A percentile compares a stretch with the other conserved stretches of the same genome.
phyloP scores from a whole-genome alignment of 2,888 invertebrate species.

The Trichopria drosophilae region DNA sequence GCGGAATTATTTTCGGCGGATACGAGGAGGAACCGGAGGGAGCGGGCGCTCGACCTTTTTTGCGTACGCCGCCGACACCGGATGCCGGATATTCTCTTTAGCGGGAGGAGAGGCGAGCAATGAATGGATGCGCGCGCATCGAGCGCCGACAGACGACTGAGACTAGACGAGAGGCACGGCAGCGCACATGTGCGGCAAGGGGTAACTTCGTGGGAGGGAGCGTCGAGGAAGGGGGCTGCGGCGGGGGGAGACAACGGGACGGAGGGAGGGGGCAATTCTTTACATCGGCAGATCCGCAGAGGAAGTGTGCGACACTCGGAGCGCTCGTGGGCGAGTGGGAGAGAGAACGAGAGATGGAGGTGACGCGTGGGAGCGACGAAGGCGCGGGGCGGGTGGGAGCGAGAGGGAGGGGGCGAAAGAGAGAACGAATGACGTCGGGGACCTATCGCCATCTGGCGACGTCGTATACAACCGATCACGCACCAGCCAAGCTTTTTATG shows the following conservation, averaged over 20 bases:
- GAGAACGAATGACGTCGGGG: slow-evolving; percentile 30
- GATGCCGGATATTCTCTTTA: too few species aligned
- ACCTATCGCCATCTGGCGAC: slow-evolving; percentile 54
- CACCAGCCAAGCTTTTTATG: slow-evolving; percentile 57
- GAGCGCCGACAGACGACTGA: slow-evolving; percentile 50
- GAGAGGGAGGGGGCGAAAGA: slow-evolving; percentile 12
- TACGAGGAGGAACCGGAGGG: too few species aligned
- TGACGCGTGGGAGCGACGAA: slow-evolving; percentile 6
- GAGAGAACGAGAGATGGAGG: slow-evolving; percentile 11
- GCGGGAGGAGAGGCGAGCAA: too few species aligned
- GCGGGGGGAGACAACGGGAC: slow-evolving; percentile 18
- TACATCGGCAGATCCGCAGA: too few species aligned
- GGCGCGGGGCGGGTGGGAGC: slow-evolving; percentile 27
- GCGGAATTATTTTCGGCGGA: too few species aligned
- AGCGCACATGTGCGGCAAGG: slow-evolving; percentile 28
- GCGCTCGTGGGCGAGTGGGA: neutral
- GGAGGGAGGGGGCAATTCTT: slow-evolving; percentile 22
- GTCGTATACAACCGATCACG: slow-evolving; percentile 40
- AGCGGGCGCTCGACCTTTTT: too few species aligned
- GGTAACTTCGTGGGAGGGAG: slow-evolving; percentile 23
- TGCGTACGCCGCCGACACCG: too few species aligned
- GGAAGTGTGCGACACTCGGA: slow-evolving; percentile 31
- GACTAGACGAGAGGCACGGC: slow-evolving; percentile 43
- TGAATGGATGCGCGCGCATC: too few species aligned
- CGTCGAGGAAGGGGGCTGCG: slow-evolving; percentile 18